Conservation (phyloP, 2,113 vertebrate species). For the Corapipo altera region DNA sequence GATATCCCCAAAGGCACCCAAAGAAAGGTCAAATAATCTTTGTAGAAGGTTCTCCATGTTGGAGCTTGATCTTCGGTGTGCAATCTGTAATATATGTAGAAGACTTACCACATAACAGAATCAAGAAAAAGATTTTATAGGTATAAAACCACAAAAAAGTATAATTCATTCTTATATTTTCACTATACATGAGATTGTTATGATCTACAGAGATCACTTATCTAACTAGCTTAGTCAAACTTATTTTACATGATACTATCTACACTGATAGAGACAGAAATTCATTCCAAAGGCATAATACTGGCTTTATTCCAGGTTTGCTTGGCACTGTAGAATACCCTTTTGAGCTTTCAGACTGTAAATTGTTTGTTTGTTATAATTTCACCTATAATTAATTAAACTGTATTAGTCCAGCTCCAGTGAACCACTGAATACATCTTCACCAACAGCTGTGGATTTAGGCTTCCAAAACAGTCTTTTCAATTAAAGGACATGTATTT, state of each 20-base stretch:
- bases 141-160: neutral
- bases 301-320: neutral
- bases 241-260: neutral
- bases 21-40: constrained; percentile 20
- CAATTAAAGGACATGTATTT: neutral
- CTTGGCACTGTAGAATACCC: neutral
- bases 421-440: neutral
- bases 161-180: neutral
- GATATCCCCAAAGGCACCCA: neutral
- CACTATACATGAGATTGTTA: neutral
- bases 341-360: neutral
- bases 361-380: neutral
- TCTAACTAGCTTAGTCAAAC: neutral
- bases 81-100: neutral
- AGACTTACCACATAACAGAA: neutral
- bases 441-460: neutral
- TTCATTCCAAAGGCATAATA: neutral
- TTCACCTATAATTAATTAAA: neutral
- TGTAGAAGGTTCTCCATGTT: neutral
- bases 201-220: neutral
- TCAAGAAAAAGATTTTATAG: neutral
- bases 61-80: neutral
- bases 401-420: neutral
- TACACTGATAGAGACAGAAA: neutral
- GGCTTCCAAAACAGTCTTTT: neutral